Base-by-base conservation (phyloP, 2,113 vertebrate genomes). In the Notarius quadriscutis region DNA sequence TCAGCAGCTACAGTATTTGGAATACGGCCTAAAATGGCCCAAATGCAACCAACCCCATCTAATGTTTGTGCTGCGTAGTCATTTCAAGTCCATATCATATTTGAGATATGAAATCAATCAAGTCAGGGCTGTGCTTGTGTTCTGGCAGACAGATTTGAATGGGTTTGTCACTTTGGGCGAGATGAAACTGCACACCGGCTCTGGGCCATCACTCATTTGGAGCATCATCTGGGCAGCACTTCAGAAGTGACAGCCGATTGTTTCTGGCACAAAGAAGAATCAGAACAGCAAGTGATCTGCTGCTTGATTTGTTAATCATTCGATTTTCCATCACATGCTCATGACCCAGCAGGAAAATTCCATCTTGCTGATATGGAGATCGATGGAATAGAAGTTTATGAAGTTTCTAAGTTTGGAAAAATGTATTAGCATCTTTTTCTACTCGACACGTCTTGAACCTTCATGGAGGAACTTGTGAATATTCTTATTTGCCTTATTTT, bases 231-330 rank as follows among this genome's bases (percentile, higher is more conserved):
- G 71, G 83, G 83, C 69, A 74, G 30, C 69, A 58, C 53, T 84
- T 74, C 55, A 74, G 27, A 72, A 11, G 30, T 20, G 27, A 74
- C 83, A 72, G 60, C 69, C 51, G 27, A 20, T 74, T 41, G 62
- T 51, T 48, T 83, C 25, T 67, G 53, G 90, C 90, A 83, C 87
- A 90, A 81, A 90, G 87, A 86, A 74, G 89, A 82, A 4, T 87
- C 88, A 82, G 57, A 84, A 90, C 77, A 81, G 67, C 79, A 90
- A 91, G 63, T 87, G 88, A 80, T 79, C 81, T 72, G 80, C 88
- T 86, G 55, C 82, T 85, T 89, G 58, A 89, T 77, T 75, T 60
- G 72, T 84, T 82, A 75, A 83, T 74, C 69, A 75, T 79, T 90
- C 84, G 83, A 88, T 86, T 92, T 85, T 86, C 87, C 53, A 27